Conservation (phyloP, 2,797 vertebrate species). For the Lindbergichthys nudifrons region DNA sequence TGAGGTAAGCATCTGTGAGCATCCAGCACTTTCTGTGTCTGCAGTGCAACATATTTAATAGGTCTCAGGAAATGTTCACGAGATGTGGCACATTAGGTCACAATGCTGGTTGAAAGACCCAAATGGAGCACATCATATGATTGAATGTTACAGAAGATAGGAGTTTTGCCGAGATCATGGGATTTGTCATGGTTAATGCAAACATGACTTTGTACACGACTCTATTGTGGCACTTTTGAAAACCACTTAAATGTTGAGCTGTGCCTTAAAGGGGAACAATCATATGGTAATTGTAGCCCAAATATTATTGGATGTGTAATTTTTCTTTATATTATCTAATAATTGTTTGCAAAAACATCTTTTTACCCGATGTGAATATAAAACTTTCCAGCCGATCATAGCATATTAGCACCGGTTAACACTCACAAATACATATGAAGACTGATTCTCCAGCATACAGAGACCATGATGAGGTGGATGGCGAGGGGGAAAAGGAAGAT, state of each 20-base stretch:
- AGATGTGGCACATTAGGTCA: conserved; percentile 18
- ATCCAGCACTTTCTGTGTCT: conserved; percentile 53
- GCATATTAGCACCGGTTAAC: conserved; percentile 46
- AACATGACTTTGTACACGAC: conserved; percentile 40
- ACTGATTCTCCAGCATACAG: conserved; percentile 46
- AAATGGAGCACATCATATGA: conserved; percentile 20
- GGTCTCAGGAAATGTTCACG: conserved; percentile 23
- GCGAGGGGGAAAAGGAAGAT: conserved; percentile 37
- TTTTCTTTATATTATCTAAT: not conserved
- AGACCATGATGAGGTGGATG: conserved; percentile 42
- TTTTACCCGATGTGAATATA: conserved; percentile 4
- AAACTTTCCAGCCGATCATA: conserved; percentile 21
- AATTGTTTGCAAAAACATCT: conserved; percentile 13
- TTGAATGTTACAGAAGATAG: not conserved
- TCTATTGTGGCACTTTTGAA: conserved; percentile 26
- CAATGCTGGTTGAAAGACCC: conserved; percentile 31
- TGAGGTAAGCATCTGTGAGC: conserved; percentile 78
- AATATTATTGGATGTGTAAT: not conserved
- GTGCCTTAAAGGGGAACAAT: conserved; percentile 1
- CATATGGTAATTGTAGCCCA: not conserved
- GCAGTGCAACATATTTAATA: conserved; percentile 32
- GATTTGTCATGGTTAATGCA: conserved; percentile 18
- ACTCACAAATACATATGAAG: conserved; percentile 57
- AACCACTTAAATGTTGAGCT: conserved; percentile 8
- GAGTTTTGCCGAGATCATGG: not conserved